A percentile compares a stretch with the other conserved stretches of the same genome.
These are phyloP conservation scores for Parochlus steinenii DNA, from an alignment of 2,888 invertebrate genomes.

Conservation along the genomic window DNA sequence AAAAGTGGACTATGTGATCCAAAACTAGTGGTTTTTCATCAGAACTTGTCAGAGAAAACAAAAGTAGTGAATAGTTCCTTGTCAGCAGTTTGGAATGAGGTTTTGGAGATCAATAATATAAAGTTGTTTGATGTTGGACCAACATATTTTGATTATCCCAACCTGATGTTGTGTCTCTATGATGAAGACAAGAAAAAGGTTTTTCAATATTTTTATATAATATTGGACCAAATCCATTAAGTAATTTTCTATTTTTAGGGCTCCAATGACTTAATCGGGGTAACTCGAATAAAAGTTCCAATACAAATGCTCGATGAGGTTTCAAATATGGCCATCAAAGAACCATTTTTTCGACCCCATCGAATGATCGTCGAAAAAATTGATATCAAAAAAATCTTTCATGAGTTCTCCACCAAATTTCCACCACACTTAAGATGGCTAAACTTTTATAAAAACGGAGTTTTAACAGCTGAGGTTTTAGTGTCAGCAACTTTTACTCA, in stretches of 20 bases:
- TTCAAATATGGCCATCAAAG: no score
- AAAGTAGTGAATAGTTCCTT: constrained; percentile 29
- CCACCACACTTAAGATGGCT: constrained; percentile 36
- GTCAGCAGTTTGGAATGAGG: constrained; percentile 44
- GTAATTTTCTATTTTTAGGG: no score
- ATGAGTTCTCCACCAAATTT: constrained; percentile 14
- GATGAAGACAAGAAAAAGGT: constrained; percentile 22
- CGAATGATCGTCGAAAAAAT: no score
- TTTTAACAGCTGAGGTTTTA: constrained; percentile 31
- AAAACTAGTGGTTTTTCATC: constrained; percentile 19
- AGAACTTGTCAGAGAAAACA: constrained; percentile 15
- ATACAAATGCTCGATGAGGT: no score
- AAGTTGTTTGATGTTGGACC: constrained; percentile 20
- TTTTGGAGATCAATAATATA: constrained; percentile 33
- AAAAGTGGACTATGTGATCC: constrained; percentile 36
- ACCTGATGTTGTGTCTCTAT: constrained; percentile 31
- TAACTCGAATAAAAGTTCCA: no score
- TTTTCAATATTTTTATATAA: not conserved
- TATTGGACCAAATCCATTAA: no score
- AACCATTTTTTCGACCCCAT: no score
- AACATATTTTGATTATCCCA: constrained; percentile 27
- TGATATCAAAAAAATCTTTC: constrained; percentile 1
- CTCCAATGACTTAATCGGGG: no score
- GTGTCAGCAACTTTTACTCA: constrained; percentile 33
- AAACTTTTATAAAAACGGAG: constrained; percentile 27